phyloP scores from a whole-genome alignment of 2,797 vertebrate genomes.

The Sebastes taczanowskii region DNA sequence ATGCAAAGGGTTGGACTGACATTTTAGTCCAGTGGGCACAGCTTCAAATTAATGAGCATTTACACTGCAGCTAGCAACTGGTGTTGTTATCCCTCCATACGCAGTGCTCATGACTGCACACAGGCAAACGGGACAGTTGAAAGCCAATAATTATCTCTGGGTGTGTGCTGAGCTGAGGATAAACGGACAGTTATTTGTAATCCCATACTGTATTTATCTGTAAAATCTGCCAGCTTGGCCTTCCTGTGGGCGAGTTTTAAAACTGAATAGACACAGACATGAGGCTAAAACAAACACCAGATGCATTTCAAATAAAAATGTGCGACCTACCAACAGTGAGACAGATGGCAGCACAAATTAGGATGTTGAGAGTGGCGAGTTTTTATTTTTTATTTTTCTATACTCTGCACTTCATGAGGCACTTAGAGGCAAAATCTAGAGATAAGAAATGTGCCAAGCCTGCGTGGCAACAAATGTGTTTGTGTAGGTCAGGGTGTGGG shows the following conservation, averaged over 20 bases:
- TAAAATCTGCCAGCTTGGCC: conserved; percentile 12
- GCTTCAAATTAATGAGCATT: conserved; percentile 10
- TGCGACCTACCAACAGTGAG: conserved; percentile 11
- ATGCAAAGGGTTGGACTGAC: conserved; percentile 4
- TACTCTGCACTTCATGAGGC: not conserved
- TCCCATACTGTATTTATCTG: conserved; percentile 33
- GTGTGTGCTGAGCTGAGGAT: conserved; percentile 45
- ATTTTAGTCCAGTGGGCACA: conserved; percentile 28
- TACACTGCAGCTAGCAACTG: not conserved
- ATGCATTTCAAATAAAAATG: conserved; percentile 20
- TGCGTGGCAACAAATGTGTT: conserved; percentile 9
- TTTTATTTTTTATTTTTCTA: not conserved
- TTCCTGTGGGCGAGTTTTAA: conserved; percentile 26
- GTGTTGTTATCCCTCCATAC: not conserved
- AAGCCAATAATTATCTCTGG: conserved; percentile 60
- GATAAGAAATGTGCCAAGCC: not conserved
- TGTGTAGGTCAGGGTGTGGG: conserved; percentile 1
- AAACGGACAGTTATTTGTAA: conserved; percentile 40
- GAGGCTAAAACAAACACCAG: conserved; percentile 7
- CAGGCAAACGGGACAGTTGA: conserved; percentile 10
- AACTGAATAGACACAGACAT: conserved; percentile 6
- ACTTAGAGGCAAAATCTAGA: not conserved
- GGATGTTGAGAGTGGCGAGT: not conserved
- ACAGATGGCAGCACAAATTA: conserved; percentile 10
- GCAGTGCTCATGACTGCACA: not conserved